A percentile compares a stretch with the other conserved stretches of the same genome.
Conservation (phyloP, 2,797 vertebrate genomes). For the Danio kyathit region DNA sequence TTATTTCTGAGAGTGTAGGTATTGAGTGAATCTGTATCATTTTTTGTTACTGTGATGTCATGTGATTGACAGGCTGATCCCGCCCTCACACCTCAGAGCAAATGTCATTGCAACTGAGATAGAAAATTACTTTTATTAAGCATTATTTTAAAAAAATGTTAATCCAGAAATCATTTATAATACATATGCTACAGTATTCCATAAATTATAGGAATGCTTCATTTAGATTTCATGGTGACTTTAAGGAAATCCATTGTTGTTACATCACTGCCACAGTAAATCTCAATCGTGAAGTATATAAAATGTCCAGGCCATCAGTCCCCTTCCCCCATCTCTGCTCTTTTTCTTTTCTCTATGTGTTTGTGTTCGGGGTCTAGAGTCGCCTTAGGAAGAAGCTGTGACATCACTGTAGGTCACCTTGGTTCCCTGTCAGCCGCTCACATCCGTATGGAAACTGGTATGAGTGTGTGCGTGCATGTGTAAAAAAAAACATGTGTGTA, state of each 20-base stretch:
- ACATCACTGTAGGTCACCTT: conserved; percentile 57
- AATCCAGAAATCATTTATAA: no score
- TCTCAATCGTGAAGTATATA: conserved; percentile 41
- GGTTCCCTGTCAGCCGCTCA: conserved; percentile 27
- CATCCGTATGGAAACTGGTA: conserved; percentile 44
- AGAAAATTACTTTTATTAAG: no score
- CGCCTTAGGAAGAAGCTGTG: conserved; percentile 56
- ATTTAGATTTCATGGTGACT: no score
- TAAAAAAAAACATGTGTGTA: conserved; percentile 19
- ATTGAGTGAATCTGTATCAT: no score
- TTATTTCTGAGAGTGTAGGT: no score
- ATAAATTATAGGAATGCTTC: no score
- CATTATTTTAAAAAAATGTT: no score
- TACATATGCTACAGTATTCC: no score
- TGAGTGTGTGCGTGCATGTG: conserved; percentile 31
- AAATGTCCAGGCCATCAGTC: conserved; percentile 13
- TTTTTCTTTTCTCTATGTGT: conserved; percentile 36
- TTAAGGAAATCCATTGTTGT: conserved; percentile 1
- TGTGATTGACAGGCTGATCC: no score
- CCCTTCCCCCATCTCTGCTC: conserved; percentile 30
- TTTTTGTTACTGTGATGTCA: no score
- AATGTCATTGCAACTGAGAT: no score
- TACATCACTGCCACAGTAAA: conserved; percentile 18
- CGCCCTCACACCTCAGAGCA: no score
- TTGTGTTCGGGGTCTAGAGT: conserved; percentile 43